A percentile compares a stretch with the other conserved stretches of the same genome.
Evolutionary conservation across 1,140 invertebrate genomes (phyloP).

Genomic region (Drosophila ironensis): DNA sequence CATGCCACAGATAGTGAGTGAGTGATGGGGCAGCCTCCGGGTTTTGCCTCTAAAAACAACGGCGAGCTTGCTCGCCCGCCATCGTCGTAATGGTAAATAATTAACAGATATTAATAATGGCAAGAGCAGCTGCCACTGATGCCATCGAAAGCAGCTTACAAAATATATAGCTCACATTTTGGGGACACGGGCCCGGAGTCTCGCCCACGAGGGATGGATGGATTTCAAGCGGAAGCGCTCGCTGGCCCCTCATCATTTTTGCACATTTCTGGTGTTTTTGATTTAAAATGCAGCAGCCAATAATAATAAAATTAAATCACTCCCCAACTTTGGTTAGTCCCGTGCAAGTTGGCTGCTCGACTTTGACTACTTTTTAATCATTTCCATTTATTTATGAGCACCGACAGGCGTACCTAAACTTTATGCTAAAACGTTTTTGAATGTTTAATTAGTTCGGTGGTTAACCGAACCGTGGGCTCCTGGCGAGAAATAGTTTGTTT

Average conservation of each 20-base stretch:
- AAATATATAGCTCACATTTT: constrained; percentile 59
- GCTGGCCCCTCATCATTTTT: constrained; percentile 4
- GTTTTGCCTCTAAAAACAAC: constrained; percentile 14
- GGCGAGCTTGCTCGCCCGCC: constrained; percentile 47
- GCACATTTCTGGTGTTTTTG: constrained; percentile 64
- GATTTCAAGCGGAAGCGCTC: not conserved
- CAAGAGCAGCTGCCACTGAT: constrained; percentile 72
- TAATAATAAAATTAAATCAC: constrained; percentile 79
- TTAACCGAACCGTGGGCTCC: constrained; percentile 1
- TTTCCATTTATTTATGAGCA: constrained; percentile 66
- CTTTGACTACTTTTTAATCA: constrained; percentile 68
- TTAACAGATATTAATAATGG: constrained; percentile 81
- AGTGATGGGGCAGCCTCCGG: not conserved
- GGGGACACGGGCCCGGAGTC: not conserved
- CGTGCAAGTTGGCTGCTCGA: constrained; percentile 42
- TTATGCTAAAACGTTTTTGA: constrained; percentile 72
- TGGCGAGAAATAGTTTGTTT: constrained; percentile 2
- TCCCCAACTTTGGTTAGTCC: constrained; percentile 21
- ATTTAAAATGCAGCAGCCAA: constrained; percentile 79
- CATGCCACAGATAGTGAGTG: not conserved
- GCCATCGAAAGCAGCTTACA: constrained; percentile 49
- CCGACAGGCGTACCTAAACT: constrained; percentile 60
- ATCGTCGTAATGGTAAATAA: constrained; percentile 79
- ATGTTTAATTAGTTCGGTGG: constrained; percentile 66
- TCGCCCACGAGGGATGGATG: not conserved